A percentile compares a stretch with the other conserved stretches of the same genome.
These are phyloP conservation scores for Tiaroga cobitis DNA, from an alignment of 2,797 vertebrate genomes.

Conservation along the genomic window DNA sequence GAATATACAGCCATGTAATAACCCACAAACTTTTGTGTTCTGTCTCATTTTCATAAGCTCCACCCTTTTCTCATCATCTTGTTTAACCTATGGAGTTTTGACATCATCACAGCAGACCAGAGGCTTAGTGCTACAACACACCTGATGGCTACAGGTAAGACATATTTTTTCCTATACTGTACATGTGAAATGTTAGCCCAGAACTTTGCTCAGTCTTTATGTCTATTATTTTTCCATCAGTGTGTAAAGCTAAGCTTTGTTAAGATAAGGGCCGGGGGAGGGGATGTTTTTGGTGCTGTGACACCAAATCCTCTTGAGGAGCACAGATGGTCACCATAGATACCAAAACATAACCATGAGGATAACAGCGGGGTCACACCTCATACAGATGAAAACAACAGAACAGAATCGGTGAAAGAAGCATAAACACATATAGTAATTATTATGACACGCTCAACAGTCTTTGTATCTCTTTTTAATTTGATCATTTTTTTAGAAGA, in stretches of 20 bases:
- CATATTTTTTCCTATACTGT: background rate
- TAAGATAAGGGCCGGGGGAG: constrained; percentile 6
- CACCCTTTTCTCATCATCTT: constrained; percentile 7
- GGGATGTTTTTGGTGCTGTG: constrained; percentile 14
- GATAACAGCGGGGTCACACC: constrained; percentile 26
- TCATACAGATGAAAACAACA: constrained; percentile 23
- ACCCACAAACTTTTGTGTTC: background rate
- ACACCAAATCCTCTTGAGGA: constrained; percentile 31
- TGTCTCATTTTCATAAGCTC: constrained; percentile 36
- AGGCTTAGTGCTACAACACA: background rate
- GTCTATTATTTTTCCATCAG: background rate
- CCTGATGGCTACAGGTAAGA: constrained; percentile 15
- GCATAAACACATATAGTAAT: background rate
- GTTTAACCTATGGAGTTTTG: constrained; percentile 9
- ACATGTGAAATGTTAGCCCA: background rate
- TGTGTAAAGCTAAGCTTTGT: background rate
- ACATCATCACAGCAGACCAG: constrained; percentile 13
- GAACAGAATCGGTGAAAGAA: background rate
- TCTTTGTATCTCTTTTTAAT: background rate
- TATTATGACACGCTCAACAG: background rate
- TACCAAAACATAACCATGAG: constrained; percentile 44
- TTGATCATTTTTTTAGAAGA: background rate
- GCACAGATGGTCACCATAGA: constrained; percentile 26
- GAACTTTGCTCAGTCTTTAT: background rate
- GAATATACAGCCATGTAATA: background rate